Conservation (phyloP, 2,888 invertebrate genomes). For the Oscheius myriophilus region DNA sequence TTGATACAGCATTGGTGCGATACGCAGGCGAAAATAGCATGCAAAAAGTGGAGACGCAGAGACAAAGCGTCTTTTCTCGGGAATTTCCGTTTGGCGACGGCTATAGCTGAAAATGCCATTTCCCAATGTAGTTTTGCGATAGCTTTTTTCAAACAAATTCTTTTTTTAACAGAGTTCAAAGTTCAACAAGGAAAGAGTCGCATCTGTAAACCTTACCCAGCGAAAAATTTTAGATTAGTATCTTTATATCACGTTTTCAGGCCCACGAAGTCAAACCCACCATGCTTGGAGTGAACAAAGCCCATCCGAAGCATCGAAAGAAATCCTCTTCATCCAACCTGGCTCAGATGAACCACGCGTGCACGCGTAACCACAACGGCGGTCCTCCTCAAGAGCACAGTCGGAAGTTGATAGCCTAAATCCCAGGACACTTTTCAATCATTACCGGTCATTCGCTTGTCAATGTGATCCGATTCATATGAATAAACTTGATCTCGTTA, state of each 20-base stretch:
- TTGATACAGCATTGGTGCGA: too few species aligned
- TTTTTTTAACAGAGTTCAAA: too few species aligned
- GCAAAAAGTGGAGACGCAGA: too few species aligned
- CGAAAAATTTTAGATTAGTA: too few species aligned
- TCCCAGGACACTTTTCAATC: not conserved
- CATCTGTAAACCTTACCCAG: too few species aligned
- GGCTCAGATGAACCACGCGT: constrained; percentile 38
- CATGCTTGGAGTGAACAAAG: constrained; percentile 43
- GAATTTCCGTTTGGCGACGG: too few species aligned
- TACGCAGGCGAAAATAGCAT: too few species aligned
- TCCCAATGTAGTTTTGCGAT: too few species aligned
- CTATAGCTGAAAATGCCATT: too few species aligned
- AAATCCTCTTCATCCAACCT: constrained; percentile 50
- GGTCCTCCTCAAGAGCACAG: constrained; percentile 42
- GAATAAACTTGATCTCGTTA: not conserved
- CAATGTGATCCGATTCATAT: not conserved
- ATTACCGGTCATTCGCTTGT: not conserved
- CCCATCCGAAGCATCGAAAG: constrained; percentile 54
- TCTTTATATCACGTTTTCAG: constrained; percentile 35
- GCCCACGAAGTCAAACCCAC: constrained; percentile 62
- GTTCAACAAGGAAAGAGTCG: too few species aligned
- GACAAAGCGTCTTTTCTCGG: too few species aligned
- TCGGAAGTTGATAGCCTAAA: constrained; percentile 43
- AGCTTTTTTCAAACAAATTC: too few species aligned
- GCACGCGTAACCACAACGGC: constrained; percentile 45